These are phyloP conservation scores for Zeuzera pyrina DNA, from an alignment of 2,888 invertebrate species.

Conservation along the genomic window DNA sequence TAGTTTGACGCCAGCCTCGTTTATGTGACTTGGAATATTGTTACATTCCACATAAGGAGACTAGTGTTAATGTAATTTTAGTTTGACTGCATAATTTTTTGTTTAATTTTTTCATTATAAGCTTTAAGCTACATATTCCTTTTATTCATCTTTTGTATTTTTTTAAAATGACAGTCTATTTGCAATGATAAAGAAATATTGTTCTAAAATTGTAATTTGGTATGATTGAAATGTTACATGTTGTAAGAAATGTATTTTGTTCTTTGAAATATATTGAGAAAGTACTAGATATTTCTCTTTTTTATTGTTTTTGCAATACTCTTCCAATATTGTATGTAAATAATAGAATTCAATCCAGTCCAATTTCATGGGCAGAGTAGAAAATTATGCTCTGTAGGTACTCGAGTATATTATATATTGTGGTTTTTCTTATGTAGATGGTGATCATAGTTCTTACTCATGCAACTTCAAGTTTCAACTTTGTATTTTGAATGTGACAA, in stretches of 20 bases:
- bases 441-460: no score
- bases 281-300: conserved; percentile 30
- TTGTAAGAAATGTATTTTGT: conserved; percentile 70
- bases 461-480: no score
- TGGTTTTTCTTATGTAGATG: no score
- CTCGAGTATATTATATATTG: no score
- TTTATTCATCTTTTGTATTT: conserved; percentile 46
- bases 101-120: conserved; percentile 17
- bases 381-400: no score
- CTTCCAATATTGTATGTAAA: no score
- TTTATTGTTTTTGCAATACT: no score
- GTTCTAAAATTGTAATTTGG: conserved; percentile 59
- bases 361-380: no score
- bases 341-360: no score
- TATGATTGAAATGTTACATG: conserved; percentile 65
- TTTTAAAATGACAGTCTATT: conserved; percentile 27
- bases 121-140: conserved; percentile 52
- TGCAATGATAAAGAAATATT: conserved; percentile 33
- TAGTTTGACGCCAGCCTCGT: conserved; percentile 31
- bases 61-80: not conserved
- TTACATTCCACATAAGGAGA: no score
- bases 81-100: conserved; percentile 6
- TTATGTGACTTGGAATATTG: no score
- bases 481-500: no score
- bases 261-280: conserved; percentile 67